Evolutionary conservation across 2,888 invertebrate species (phyloP), one percentile per base, ranked within the genome.

Genomic region (Chaetoderma sp.): DNA sequence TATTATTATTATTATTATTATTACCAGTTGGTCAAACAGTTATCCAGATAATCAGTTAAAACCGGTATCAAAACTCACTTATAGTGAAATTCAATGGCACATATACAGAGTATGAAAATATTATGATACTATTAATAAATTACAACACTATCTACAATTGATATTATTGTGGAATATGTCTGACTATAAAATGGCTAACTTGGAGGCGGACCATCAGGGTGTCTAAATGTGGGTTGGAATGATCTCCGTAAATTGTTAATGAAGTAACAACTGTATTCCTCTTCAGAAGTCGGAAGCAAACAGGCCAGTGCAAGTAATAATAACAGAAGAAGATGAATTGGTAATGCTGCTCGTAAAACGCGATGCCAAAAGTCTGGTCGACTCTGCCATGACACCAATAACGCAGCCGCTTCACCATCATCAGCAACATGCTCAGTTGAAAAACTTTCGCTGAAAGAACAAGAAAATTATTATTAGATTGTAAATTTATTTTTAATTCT

Each of bases 191-290:
- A n/a, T n/a, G n/a, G 39, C 49, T 92, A 96, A 67, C 94, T 91
- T 59, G 98, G 97, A 65, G 97, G 98, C 55, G 96, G 95, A 71
- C 97, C 96, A 85, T 96, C 93, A 25, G 94, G 93, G 88, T 96
- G 97, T 65, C 93, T 90, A 76, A 97, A 89, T 87, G 95, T 93
- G 45, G 97, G 96, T 76, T 95, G 93, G 63, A 97, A 90, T 77
- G 93, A 93, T 76, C 92, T 90, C 23, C 93, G 92, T 79, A 94
- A 91, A 77, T 92, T 92, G 87, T 94, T 94, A 76, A 93, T 91
- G 83, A 96, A 90, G 87, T 93, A 92, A 86, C 95, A 94, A 71
- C 92, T 91, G 86, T 93, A 93, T 83, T 94, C 94, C 87, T 93
- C 88, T 13, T 94, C 93, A 72, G 93, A 91, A 87, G 93, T 92